Evolutionary conservation across 1,140 invertebrate species (phyloP).

Genomic region (Caenorhabditis inopinata): DNA sequence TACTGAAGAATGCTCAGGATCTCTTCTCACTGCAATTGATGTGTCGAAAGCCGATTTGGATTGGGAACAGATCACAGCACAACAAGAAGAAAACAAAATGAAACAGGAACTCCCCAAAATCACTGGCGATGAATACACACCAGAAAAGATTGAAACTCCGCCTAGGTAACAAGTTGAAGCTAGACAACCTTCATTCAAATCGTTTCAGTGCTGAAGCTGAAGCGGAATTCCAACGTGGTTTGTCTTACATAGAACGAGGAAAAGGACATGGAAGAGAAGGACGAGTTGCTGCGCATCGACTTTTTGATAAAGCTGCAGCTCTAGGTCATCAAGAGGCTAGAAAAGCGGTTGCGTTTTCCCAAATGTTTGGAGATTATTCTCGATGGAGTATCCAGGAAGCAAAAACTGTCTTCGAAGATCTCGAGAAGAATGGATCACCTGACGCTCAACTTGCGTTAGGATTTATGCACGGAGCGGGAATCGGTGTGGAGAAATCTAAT

Average conservation of each 20-base stretch:
- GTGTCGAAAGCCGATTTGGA: slow-evolving; percentile 2
- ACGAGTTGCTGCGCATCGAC: slow-evolving; percentile 36
- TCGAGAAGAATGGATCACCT: slow-evolving; percentile 78
- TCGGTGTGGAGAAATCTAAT: slow-evolving; percentile 66
- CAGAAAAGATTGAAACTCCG: not conserved
- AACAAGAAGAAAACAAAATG: not conserved
- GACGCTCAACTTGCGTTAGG: slow-evolving; percentile 70
- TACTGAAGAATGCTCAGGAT: not conserved
- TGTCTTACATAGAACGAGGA: slow-evolving; percentile 36
- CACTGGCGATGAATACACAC: not conserved
- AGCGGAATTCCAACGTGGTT: slow-evolving; percentile 17
- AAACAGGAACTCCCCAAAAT: not conserved
- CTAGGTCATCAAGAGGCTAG: slow-evolving; percentile 35
- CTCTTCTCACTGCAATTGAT: slow-evolving; percentile 7
- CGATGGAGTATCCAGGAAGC: slow-evolving; percentile 78
- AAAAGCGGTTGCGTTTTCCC: slow-evolving; percentile 76
- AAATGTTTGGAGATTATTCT: slow-evolving; percentile 76
- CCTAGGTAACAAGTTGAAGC: not conserved
- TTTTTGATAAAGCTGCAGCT: slow-evolving; percentile 33
- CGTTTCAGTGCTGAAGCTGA: slow-evolving; percentile 23
- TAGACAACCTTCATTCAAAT: not conserved
- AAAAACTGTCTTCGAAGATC: slow-evolving; percentile 76
- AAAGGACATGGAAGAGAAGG: slow-evolving; percentile 36
- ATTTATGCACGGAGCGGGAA: slow-evolving; percentile 83
- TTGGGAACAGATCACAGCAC: not conserved